Conservation (phyloP, 2,888 invertebrate genomes). For the Cordilura impudica region DNA sequence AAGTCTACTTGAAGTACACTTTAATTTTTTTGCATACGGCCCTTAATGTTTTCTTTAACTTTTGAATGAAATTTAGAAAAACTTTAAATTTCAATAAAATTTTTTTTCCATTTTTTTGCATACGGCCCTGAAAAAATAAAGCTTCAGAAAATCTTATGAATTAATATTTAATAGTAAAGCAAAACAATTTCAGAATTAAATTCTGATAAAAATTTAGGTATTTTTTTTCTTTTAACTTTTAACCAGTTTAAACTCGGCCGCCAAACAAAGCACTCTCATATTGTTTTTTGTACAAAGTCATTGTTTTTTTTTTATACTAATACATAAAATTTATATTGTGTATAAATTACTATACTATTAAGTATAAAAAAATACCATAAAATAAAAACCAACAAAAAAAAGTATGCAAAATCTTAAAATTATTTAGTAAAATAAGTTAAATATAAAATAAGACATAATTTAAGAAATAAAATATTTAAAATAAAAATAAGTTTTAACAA, state of each 20-base stretch:
- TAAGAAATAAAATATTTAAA: not conserved
- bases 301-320: conserved; percentile 57
- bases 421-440: not conserved
- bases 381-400: not conserved
- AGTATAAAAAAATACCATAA: not conserved
- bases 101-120: too few species aligned
- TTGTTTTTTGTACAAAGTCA: conserved; percentile 53
- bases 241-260: not conserved
- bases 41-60: too few species aligned
- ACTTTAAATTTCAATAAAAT: too few species aligned
- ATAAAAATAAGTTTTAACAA: conserved; percentile 45
- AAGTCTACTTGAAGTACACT: too few species aligned
- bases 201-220: too few species aligned
- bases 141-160: too few species aligned
- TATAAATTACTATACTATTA: conserved; percentile 40
- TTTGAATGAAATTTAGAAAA: too few species aligned
- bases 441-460: not conserved
- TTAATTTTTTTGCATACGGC: too few species aligned
- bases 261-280: conserved; percentile 6
- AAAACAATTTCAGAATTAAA: too few species aligned
- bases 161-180: too few species aligned
- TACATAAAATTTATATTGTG: conserved; percentile 52
- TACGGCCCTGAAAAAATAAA: too few species aligned
- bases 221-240: too few species aligned
- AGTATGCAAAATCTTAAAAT: not conserved